These are phyloP conservation scores for Pseudochirops corinnae DNA, from an alignment of 2,797 vertebrate genomes.

Conservation along the genomic window DNA sequence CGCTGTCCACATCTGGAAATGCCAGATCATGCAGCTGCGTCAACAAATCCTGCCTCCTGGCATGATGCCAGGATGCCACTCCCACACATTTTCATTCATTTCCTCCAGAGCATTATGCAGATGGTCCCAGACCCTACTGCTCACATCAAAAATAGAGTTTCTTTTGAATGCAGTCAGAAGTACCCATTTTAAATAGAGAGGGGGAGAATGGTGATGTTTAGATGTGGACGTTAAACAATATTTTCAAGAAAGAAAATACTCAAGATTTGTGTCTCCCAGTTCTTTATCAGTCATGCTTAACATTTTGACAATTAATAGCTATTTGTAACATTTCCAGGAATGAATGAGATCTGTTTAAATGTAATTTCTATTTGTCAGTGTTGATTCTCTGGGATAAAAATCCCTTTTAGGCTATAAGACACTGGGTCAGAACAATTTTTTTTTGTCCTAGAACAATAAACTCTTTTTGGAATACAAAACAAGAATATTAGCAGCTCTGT, in stretches of 20 bases:
- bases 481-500: not conserved
- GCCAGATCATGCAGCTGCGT: slow-evolving; percentile 54
- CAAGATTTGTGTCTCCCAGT: not conserved
- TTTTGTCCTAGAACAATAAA: slow-evolving; percentile 33
- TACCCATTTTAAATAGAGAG: not conserved
- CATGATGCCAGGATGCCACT: slow-evolving; percentile 61
- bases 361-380: not conserved
- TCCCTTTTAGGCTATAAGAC: slow-evolving; percentile 16
- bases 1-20: slow-evolving; percentile 61
- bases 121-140: slow-evolving; percentile 28
- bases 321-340: slow-evolving; percentile 22
- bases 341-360: not conserved
- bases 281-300: not conserved
- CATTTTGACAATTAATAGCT: slow-evolving; percentile 19
- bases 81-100: slow-evolving; percentile 73
- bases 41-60: not conserved
- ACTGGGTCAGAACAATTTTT: not conserved
- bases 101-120: slow-evolving; percentile 42
- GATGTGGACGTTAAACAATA: not conserved
- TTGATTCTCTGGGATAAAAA: not conserved
- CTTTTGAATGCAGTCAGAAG: not conserved
- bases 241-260: slow-evolving; percentile 5
- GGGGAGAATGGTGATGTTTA: slow-evolving; percentile 40
- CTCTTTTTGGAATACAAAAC: slow-evolving; percentile 32
- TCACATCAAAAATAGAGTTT: not conserved